Base-by-base conservation (phyloP, 2,113 vertebrate genomes). In the Callipepla californica region DNA sequence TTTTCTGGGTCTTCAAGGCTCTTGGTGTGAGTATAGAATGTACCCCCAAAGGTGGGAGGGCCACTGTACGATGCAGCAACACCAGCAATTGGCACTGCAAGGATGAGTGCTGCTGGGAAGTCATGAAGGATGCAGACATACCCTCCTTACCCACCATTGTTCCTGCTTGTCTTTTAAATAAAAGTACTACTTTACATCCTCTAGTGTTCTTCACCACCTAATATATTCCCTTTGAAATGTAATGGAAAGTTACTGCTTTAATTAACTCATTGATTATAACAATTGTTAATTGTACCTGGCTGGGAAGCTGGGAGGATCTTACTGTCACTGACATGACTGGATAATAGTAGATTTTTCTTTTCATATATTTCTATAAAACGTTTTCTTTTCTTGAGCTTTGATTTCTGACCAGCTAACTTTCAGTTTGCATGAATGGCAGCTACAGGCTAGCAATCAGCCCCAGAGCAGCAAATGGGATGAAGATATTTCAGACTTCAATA, bases 371-470 rank as follows among this genome's bases (percentile, higher is more conserved):
- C 51, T 25, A 10, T 67, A 77, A 82, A 92, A 50, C 55, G 38
- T 83, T 91, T 89, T 90, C 82, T 91, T 92, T 78, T 59, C 22
- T 38, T 78, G 65, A 89, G 82, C 44, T 96, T 95, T 94, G 87
- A 63, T 94, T 96, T 94, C 92, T 95, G 90, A 93, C 69, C 74
- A 90, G 20, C 25, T 78, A 87, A 73, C 30, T 94, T 95, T 81
- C 65, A 57, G 61, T 70, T 82, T 61, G 86, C 2, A 0, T 70
- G 95, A 96, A 74, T 90, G 77, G 90, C 21, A 85, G 83, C 81
- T 68, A 80, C 94, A 69, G 62, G 40, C 74, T 78, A 76, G 34
- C 77, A 74, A 18, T 96, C 94, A 87, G 21, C 93, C 89, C 26
- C 30, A 38, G 78, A 59, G 89, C 63, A 50, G 23, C 28, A 78